Percentiles rank a stretch among this genome's conserved stretches.
Evolutionary conservation across 2,888 invertebrate species (phyloP).

Genomic region (Rhogogaster chlorosoma): DNA sequence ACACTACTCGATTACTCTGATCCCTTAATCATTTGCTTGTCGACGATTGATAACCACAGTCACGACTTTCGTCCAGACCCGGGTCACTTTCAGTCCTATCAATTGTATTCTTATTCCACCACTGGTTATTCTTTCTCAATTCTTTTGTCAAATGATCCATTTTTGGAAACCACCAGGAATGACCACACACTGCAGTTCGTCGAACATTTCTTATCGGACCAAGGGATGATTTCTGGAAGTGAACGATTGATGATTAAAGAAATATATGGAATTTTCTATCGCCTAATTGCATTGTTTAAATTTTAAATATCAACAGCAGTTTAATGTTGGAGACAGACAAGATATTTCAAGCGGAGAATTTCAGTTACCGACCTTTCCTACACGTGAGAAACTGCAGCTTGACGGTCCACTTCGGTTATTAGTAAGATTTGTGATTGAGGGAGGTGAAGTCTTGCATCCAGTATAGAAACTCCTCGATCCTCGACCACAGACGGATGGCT

Average conservation of each 20-base stretch:
- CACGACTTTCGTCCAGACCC: constrained; percentile 65
- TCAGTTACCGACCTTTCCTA: constrained; percentile 56
- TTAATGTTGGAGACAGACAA: neutral
- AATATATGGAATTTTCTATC: neutral
- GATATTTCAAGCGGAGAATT: neutral
- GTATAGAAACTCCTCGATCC: constrained; percentile 54
- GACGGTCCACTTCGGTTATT: constrained; percentile 44
- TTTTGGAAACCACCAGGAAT: constrained; percentile 65
- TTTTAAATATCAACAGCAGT: neutral
- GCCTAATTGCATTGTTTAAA: neutral
- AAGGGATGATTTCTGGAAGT: constrained; percentile 33
- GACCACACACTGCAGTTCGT: constrained; percentile 60
- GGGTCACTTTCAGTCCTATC: constrained; percentile 59
- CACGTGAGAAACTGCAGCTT: constrained; percentile 52
- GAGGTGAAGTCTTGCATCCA: constrained; percentile 52
- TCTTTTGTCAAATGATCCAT: constrained; percentile 66
- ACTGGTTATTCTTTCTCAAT: constrained; percentile 60
- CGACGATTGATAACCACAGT: constrained; percentile 71
- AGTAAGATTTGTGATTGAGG: constrained; percentile 41
- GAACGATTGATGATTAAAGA: neutral
- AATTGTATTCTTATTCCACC: constrained; percentile 53
- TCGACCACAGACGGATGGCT: constrained; percentile 46
- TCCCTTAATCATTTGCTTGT: constrained; percentile 55
- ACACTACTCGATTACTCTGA: neutral
- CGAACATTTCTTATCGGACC: constrained; percentile 58